These are phyloP conservation scores for Drosophila takahashii DNA, from an alignment of 1,140 invertebrate genomes.

Conservation along the genomic window DNA sequence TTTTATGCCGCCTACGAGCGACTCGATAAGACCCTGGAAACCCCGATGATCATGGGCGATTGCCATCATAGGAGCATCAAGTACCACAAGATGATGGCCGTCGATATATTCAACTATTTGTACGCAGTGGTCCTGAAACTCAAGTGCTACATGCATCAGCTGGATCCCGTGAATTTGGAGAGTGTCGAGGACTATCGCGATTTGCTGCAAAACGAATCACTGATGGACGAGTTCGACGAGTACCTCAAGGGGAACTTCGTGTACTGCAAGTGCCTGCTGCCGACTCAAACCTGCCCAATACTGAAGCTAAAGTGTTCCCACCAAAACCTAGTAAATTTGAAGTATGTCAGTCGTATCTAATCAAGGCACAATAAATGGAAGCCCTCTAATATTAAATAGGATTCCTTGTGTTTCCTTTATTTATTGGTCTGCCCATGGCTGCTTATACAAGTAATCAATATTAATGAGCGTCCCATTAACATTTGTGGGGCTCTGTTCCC, in stretches of 20 bases:
- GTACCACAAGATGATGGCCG: slow-evolving; percentile 57
- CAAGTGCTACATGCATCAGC: slow-evolving; percentile 66
- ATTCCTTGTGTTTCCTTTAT: not conserved
- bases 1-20: slow-evolving; percentile 51
- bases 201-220: slow-evolving; percentile 36
- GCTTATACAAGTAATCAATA: slow-evolving; percentile 12
- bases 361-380: slow-evolving; percentile 21
- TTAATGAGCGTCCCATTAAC: slow-evolving; percentile 10
- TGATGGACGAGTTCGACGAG: slow-evolving; percentile 55
- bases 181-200: slow-evolving; percentile 67
- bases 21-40: slow-evolving; percentile 52
- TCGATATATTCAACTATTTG: slow-evolving; percentile 67
- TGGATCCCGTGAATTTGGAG: slow-evolving; percentile 63
- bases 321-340: slow-evolving; percentile 38
- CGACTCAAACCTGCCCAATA: slow-evolving; percentile 51
- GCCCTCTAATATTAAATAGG: slow-evolving; percentile 2
- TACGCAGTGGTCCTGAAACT: slow-evolving; percentile 55
- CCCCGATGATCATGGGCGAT: slow-evolving; percentile 62
- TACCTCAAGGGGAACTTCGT: slow-evolving; percentile 45
- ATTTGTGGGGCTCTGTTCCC: slow-evolving; percentile 6
- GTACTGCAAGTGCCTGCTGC: slow-evolving; percentile 58
- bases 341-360: slow-evolving; percentile 51
- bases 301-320: slow-evolving; percentile 51
- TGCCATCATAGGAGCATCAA: slow-evolving; percentile 50
- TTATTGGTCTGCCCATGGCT: slow-evolving; percentile 5